These are phyloP conservation scores for Dendroctonus valens DNA, from an alignment of 1,140 invertebrate species.

Conservation along the genomic window DNA sequence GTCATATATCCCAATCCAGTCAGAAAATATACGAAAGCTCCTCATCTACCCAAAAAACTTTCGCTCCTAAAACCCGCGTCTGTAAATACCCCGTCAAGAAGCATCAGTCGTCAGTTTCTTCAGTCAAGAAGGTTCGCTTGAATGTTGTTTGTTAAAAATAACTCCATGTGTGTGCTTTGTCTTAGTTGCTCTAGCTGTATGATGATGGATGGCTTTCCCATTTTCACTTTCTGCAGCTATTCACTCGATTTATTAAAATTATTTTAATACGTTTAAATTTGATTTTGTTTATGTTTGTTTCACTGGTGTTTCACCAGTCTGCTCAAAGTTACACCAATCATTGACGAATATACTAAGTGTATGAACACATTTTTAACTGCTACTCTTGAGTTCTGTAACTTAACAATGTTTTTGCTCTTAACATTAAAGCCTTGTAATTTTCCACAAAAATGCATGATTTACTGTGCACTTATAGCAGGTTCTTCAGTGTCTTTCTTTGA, in stretches of 20 bases:
- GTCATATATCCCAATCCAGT: conserved; percentile 40
- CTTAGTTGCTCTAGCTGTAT: neutral
- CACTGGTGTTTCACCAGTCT: neutral
- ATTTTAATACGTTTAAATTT: neutral
- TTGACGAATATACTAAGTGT: too few species aligned
- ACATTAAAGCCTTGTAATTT: too few species aligned
- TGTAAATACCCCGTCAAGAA: conserved; percentile 42
- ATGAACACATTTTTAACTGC: too few species aligned
- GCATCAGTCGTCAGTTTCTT: conserved; percentile 37
- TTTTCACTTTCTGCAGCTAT: neutral
- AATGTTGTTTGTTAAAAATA: conserved; percentile 7
- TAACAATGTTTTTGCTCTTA: conserved; percentile 1
- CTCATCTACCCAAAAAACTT: conserved; percentile 38
- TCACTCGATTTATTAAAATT: neutral
- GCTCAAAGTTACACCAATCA: too few species aligned
- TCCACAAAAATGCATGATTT: too few species aligned
- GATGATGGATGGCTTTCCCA: neutral
- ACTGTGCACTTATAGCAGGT: too few species aligned
- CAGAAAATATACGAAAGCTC: conserved; percentile 33
- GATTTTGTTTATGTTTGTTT: neutral
- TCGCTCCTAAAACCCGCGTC: conserved; percentile 37
- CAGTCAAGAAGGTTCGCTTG: conserved; percentile 48
- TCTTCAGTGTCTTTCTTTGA: too few species aligned
- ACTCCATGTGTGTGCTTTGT: conserved; percentile 1
- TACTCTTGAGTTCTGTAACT: neutral